A percentile compares a stretch with the other conserved stretches of the same genome.
phyloP scores from a whole-genome alignment of 2,113 vertebrate species.

The Carettochelys insculpta region DNA sequence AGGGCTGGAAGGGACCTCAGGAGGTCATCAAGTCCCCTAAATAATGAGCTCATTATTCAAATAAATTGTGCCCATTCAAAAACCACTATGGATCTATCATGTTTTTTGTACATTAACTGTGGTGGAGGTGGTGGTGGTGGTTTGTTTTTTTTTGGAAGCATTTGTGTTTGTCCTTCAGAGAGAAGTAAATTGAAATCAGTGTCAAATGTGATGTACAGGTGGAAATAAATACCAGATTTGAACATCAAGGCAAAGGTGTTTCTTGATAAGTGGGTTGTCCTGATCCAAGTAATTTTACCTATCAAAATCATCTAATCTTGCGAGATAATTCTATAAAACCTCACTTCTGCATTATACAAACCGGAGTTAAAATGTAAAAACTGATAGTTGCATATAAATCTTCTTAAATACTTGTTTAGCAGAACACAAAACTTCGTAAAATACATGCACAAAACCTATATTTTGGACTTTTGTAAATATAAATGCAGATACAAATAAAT shows the following conservation, averaged over 20 bases:
- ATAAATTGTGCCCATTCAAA: neutral
- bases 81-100: neutral
- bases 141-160: neutral
- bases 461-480: accelerated
- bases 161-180: neutral
- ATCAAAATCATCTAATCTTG: constrained; percentile 64
- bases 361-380: neutral
- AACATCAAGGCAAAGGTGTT: constrained; percentile 58
- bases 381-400: neutral
- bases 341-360: neutral
- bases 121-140: too few relatives aligned
- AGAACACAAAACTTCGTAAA: neutral
- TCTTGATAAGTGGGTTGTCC: constrained; percentile 60
- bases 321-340: constrained; percentile 34
- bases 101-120: neutral
- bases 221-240: constrained; percentile 67
- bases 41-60: neutral
- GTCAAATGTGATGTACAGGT: neutral
- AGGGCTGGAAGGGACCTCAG: too few relatives aligned
- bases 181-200: neutral
- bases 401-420: neutral
- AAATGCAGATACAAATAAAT: neutral
- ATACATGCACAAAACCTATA: neutral
- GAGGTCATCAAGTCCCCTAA: too few relatives aligned
- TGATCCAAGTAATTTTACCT: constrained; percentile 69